phyloP scores from a whole-genome alignment of 2,888 invertebrate genomes.

The Acrobasis consociella region DNA sequence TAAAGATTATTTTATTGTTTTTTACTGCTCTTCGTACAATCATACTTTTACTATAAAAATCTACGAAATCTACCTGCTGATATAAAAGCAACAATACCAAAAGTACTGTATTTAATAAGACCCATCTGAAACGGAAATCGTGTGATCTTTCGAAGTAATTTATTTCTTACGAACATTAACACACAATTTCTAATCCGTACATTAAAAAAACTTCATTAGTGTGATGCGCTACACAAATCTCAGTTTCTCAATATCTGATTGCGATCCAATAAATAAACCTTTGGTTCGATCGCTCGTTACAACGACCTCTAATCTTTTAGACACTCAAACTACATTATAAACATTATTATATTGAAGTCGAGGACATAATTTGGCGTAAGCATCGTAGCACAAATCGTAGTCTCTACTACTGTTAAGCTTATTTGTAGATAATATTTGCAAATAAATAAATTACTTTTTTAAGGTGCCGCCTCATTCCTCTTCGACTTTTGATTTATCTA shows the following conservation, averaged over 20 bases:
- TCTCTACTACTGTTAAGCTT: no score
- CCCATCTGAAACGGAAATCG: conserved; percentile 13
- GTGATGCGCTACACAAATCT: conserved; percentile 14
- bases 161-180: conserved; percentile 8
- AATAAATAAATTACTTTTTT: no score
- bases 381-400: no score
- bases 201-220: conserved; percentile 15
- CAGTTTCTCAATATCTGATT: conserved; percentile 18
- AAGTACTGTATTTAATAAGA: background rate
- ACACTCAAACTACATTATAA: background rate
- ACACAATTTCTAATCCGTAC: conserved; percentile 1
- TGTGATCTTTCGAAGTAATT: conserved; percentile 10
- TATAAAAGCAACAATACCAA: background rate
- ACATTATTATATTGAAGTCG: background rate
- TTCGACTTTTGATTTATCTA: no score
- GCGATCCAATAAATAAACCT: conserved; percentile 33
- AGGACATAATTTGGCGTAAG: no score
- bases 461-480: no score
- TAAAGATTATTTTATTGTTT: no score
- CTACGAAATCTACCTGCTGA: background rate
- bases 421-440: no score
- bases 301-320: background rate
- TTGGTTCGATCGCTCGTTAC: conserved; percentile 29
- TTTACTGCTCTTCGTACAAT: no score
- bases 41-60: no score